Base-by-base conservation (phyloP, 2,113 vertebrate species). In the Bubo scandiacus region DNA sequence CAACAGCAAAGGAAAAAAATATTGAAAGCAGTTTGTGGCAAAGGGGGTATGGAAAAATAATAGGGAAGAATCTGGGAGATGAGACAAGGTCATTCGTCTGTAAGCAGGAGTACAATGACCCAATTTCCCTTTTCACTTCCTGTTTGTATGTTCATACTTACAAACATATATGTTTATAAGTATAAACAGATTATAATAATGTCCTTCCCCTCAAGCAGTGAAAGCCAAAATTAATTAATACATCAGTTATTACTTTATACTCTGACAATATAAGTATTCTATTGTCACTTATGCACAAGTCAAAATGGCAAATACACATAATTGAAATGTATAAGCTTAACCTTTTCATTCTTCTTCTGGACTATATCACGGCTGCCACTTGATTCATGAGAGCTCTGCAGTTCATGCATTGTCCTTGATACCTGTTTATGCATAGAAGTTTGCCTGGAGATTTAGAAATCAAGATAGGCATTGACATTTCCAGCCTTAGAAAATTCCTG, bases 381-480 rank as follows among this genome's bases (percentile, higher is more conserved):
- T 8, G 10, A 62, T 94, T 97, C 61, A 65, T 74, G 42, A 88
- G 83, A 92, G 72, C 65, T 97, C 68, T 96, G 93, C 57, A 81
- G 75, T 82, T 80, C 93, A 66, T 29, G 62, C 42, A 89, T 67
- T 91, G 70, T 82, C 79, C 57, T 58, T 74, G 49, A 54, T 94
- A 78, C 52, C 77, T 94, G 38, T 58, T 84, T 92, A 49, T 90
- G 73, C 75, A 84, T 29, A 93, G 54, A 71, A n/a, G 42, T 78
- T 95, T 96, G 75, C 84, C 71, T 83, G 67, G 45, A 96, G 87
- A 96, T 95, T 92, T 96, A 90, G 90, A 98, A 97, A 97, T 95
- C 91, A 93, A 68, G 87, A 94, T 61, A 95, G 90, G 52, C 94
- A 95, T 79, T 95, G 96, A 94, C 92, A 98, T 97, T 97, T 96